Conservation (phyloP, 2,113 vertebrate genomes). For the Stigmatopora nigra region DNA sequence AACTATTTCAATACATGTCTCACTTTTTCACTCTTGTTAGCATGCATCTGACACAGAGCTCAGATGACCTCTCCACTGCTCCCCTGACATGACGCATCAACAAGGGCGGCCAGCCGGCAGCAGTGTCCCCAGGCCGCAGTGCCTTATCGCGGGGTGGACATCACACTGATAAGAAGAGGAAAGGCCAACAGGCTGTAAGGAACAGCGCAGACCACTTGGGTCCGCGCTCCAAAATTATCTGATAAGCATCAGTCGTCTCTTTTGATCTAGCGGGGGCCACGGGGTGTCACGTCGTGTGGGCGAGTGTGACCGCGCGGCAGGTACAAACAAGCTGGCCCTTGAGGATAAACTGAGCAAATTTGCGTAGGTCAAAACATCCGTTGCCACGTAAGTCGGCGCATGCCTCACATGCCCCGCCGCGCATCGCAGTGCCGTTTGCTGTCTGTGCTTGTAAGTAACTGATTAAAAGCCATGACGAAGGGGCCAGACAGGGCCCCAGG, state of each 20-base stretch:
- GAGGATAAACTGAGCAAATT: constrained; percentile 55
- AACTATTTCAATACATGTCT: constrained; percentile 1
- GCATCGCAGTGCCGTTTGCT: constrained; percentile 29
- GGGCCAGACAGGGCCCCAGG: constrained; percentile 65
- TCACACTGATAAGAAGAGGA: constrained; percentile 68
- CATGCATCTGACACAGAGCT: constrained; percentile 18
- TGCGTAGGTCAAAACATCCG: constrained; percentile 28
- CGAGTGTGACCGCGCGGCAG: constrained; percentile 66
- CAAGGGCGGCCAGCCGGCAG: constrained; percentile 34
- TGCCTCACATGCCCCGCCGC: constrained; percentile 12
- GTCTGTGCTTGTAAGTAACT: constrained; percentile 42
- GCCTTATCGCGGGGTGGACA: constrained; percentile 55
- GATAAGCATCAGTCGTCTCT: constrained; percentile 68
- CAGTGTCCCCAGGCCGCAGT: constrained; percentile 50
- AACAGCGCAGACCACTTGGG: constrained; percentile 55
- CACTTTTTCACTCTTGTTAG: constrained; percentile 21
- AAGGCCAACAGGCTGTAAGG: constrained; percentile 64
- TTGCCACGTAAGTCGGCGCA: constrained; percentile 20
- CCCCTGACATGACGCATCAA: constrained; percentile 50
- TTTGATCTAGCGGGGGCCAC: constrained; percentile 71
- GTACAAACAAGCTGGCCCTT: constrained; percentile 73
- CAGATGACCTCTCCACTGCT: constrained; percentile 39
- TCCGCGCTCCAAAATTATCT: constrained; percentile 64
- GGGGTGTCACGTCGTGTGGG: constrained; percentile 70
- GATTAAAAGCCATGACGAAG: constrained; percentile 61